A percentile compares a stretch with the other conserved stretches of the same genome.
Conservation (phyloP, 1,140 invertebrate species). For the Nilaparvata lugens region DNA sequence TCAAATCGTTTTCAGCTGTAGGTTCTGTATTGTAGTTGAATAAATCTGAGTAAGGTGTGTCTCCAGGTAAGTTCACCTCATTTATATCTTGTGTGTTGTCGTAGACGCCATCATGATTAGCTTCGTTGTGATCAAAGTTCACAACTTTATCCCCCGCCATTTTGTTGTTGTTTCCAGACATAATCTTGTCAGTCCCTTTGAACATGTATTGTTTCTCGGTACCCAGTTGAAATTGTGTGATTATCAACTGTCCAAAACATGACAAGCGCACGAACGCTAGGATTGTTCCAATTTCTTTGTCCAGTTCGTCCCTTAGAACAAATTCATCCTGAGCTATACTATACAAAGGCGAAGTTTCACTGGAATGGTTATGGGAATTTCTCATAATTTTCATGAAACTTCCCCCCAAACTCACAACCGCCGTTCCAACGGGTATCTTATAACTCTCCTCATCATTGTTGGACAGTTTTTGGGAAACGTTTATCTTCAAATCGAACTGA, state of each 20-base stretch:
- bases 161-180: no score
- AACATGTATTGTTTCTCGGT: not conserved
- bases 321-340: not conserved
- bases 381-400: not conserved
- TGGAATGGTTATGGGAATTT: not conserved
- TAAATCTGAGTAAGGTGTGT: no score
- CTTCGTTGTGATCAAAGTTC: no score
- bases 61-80: no score
- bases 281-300: not conserved
- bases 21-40: not conserved
- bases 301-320: not conserved
- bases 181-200: not conserved
- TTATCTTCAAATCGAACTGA: not conserved
- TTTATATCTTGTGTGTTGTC: no score
- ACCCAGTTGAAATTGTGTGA: not conserved
- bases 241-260: not conserved
- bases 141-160: no score
- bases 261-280: not conserved
- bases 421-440: not conserved
- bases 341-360: not conserved
- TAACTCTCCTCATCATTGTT: not conserved
- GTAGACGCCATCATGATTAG: no score
- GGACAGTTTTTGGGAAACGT: not conserved
- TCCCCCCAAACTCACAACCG: not conserved
- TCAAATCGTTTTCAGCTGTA: not conserved